Percentiles rank a stretch among this genome's conserved stretches.
Conservation (phyloP, 2,113 vertebrate species). For the Ciconia stormi region DNA sequence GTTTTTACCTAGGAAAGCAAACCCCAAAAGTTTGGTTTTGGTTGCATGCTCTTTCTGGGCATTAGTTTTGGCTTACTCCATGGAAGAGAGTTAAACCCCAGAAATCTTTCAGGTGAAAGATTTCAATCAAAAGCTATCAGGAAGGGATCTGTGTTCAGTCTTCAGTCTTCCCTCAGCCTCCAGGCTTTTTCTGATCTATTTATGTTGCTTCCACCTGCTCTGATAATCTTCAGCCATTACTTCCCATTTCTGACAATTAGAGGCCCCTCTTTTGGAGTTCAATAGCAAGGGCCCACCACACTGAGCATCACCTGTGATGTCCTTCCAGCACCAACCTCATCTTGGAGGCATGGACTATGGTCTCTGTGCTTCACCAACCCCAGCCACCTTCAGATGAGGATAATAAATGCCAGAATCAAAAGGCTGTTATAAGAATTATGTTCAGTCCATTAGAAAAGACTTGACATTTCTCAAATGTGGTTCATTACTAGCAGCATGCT, state of each 20-base stretch:
- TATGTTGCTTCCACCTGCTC: background rate
- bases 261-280: background rate
- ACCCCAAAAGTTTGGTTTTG: background rate
- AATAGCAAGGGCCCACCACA: background rate
- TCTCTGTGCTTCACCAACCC: background rate
- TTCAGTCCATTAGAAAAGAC: background rate
- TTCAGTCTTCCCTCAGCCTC: background rate
- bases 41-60: background rate
- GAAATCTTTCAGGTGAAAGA: background rate
- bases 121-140: background rate
- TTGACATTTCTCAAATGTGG: background rate
- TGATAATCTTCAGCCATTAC: background rate
- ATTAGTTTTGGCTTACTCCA: background rate
- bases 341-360: fast-evolving
- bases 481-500: background rate
- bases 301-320: background rate
- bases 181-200: background rate
- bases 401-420: background rate
- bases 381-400: background rate
- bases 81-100: background rate
- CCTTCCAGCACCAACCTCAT: background rate
- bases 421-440: background rate
- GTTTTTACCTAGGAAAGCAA: background rate
- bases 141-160: background rate
- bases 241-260: background rate